Base-by-base conservation (phyloP, 2,888 invertebrate genomes). In the Machimus atricapillus region DNA sequence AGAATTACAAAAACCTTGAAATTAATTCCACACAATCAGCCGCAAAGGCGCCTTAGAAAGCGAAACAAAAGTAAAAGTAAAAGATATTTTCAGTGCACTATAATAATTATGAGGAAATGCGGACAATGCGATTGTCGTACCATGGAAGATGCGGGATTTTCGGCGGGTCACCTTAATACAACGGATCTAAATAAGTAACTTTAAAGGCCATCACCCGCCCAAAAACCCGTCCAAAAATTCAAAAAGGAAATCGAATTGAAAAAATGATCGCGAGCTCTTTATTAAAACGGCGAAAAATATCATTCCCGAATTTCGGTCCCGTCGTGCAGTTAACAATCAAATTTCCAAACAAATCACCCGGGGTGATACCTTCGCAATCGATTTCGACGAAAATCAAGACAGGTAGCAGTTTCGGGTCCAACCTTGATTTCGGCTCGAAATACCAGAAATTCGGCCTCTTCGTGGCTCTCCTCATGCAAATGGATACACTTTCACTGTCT, bases 351-450 rank as follows among this genome's bases (percentile, higher is more conserved):
- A 79, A 79, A 46, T 79, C 79, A 79, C 79, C 79, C 23, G 78
- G 79, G 52, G 79, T 79, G 46, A 79, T 78, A 40, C 78, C 23
- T 79, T 56, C 27, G 79, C 79, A 79, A 79, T 79, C 79, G 79
- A 79, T 79, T 79, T 79, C 79, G 31, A 56, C 23, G 79, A 79
- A 79, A 79, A 79, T 46, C 79, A 79, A 79, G 79, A 79, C 79
- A 79, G 79, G 79, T 79, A 79, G 79, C 79, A 79, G 52, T 79
- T 79, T 79, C n/a, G 31, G 31, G 52, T 79, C 52, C 79, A 79
- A 79, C 79, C 79, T 79, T 79, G 79, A 79, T 79, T 79, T 27
- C 52, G 52, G 46, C 79, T 56, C 52, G 79, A 79, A 79, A 79
- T 79, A 79, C 79, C 52, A 79, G 46, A 46, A 52, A 52, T 78